Evolutionary conservation across 2,797 vertebrate species (phyloP), one percentile per base, ranked within the genome.

Genomic region (Oreonectes daqikongensis): DNA sequence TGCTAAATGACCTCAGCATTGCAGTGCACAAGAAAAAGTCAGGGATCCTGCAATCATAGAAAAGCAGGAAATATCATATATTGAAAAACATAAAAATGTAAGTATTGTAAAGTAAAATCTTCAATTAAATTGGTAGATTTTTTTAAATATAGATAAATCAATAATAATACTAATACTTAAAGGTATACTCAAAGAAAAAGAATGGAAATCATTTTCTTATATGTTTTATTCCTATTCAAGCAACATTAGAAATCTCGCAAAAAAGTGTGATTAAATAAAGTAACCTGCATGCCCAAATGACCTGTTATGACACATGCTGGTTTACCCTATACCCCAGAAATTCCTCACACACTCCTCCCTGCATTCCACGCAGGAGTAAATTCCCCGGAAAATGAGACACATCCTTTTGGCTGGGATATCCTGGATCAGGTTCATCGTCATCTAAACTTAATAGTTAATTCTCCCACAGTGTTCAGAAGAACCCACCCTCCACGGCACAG

Each of bases 301-400:
- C 26, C 71, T 20, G 30, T 24, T 40, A 14, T 35, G 65, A 30
- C 32, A 32, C 28, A 10, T 17, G 5, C 64, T 52, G 57, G 38
- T 70, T 74, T 65, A 74, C 55, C 28, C 22, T 60, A 55, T 18
- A 70, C 44, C 57, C 57, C 52, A 67, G 70, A 53, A 52, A 72
- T 66, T 48, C n/a, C 32, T 42, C 74, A 35, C 18, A 35, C 26
- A 22, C 75, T 74, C 60, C 32, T 63, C 24, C 61, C 28, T 35
- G 20, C 55, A 30, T 65, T 76, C 70, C 17, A 30, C 10, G 12
- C n/a, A 26, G 66, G 64, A 81, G 70, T 75, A 84, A 84, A 85
- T 83, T 81, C 81, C 79, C 74, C 72, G 71, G 67, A 82, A 83
- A 86, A 83, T 82, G 80, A 84, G 80, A 81, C 64, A 79, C 76